Base-by-base conservation (phyloP, 2,888 invertebrate genomes). In the Dione juno region DNA sequence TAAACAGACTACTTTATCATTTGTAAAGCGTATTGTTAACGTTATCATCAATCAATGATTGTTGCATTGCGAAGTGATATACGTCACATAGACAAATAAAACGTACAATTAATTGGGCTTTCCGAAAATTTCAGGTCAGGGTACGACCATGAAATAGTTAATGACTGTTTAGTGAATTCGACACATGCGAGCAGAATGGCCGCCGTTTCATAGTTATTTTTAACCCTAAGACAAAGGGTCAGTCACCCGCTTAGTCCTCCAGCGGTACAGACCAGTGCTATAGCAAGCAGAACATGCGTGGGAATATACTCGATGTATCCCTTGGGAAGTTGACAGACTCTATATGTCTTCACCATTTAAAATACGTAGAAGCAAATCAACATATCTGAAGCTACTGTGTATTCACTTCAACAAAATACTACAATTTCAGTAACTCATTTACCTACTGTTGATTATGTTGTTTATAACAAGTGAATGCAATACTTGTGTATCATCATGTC, bases 131-230 rank as follows among this genome's bases (percentile, higher is more conserved):
- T 84, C 88, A 90, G 92, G 92, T 91, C 92, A 91, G 85, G 87
- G 86, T 83, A 88, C 87, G 93, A 89, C 93, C 92, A 83, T 93
- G 93, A 93, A 92, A 92, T 90, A 90, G 87, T 89, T 90, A 88
- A 88, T 88, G 87, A 84, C 88, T 90, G 90, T 90, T 91, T 90
- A 90, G 89, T 91, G 87, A 90, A 92, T 92, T 92, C 92, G 89
- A 92, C 93, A 92, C 88, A 93, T 92, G 92, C 86, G 87, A 91
- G 85, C 92, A 90, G 92, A 92, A 92, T 90, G 90, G 85, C 87
- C 89, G 90, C 83, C 84, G 84, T 84, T 86, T 86, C 86, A 87
- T 83, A 84, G 89, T 92, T 92, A 92, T 92, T 92, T 93, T 93
- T 92, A 92, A 90, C 92, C 92, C 90, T 86, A 88, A 76, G 85